phyloP scores from a whole-genome alignment of 35 echinoderm and acorn worm species.

The Holothuria glaberrima region DNA sequence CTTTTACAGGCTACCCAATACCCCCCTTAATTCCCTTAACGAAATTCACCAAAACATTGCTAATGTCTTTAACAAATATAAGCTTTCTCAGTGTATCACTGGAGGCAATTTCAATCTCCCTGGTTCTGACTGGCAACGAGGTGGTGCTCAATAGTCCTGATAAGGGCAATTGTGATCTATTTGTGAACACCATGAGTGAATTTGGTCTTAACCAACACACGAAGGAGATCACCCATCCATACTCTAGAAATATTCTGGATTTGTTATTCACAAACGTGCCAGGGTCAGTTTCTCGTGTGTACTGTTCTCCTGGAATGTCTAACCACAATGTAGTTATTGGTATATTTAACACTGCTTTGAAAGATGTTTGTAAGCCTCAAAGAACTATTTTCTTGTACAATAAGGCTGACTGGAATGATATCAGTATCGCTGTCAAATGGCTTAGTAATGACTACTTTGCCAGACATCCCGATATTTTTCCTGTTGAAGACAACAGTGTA shows the following conservation, averaged over 20 bases:
- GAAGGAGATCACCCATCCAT: not conserved
- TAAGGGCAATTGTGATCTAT: slow-evolving; percentile 1
- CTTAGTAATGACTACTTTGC: too few species aligned
- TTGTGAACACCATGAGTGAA: slow-evolving; percentile 6
- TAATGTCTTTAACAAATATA: not conserved
- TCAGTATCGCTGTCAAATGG: too few species aligned
- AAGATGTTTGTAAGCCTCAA: too few species aligned
- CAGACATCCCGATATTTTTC: too few species aligned
- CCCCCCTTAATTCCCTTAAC: not conserved
- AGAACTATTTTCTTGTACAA: too few species aligned
- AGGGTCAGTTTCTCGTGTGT: not conserved
- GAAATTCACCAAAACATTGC: slow-evolving; percentile 3
- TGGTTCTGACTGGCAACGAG: slow-evolving; percentile 14
- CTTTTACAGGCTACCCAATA: not conserved
- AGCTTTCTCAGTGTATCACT: slow-evolving; percentile 2
- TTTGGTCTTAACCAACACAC: slow-evolving; percentile 12
- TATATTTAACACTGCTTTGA: too few species aligned
- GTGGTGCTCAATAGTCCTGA: not conserved
- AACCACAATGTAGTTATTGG: too few species aligned
- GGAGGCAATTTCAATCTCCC: slow-evolving; percentile 3
- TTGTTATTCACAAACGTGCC: not conserved
- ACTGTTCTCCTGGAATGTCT: too few species aligned
- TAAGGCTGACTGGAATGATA: too few species aligned
- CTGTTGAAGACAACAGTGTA: too few species aligned
- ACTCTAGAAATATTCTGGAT: not conserved